phyloP scores from a whole-genome alignment of 2,113 vertebrate genomes.

The Tyto alba region DNA sequence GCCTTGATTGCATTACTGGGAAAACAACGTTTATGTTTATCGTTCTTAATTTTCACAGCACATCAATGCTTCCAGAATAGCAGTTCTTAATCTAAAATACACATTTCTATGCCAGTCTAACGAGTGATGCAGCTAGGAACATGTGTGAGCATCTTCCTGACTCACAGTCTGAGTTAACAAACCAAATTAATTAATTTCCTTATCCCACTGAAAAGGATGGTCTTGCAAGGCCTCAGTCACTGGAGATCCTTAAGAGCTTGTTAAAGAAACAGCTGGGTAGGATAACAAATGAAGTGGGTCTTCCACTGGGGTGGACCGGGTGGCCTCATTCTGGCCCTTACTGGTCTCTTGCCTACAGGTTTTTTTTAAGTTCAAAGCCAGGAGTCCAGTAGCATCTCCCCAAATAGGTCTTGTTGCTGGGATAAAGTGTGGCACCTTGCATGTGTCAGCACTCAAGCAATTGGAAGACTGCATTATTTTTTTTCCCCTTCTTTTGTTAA shows the following conservation, averaged over 20 bases:
- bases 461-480: neutral
- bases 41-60: neutral
- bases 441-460: neutral
- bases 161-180: neutral
- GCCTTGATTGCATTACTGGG: neutral
- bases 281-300: neutral
- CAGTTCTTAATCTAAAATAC: neutral
- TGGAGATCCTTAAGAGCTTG: neutral
- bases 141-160: neutral
- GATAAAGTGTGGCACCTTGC: neutral
- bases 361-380: rapidly evolving
- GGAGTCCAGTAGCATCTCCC: neutral
- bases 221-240: neutral
- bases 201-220: neutral
- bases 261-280: neutral
- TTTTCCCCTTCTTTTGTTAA: no score
- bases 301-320: neutral
- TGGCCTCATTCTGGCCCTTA: neutral
- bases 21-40: neutral
- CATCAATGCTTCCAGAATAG: neutral
- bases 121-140: neutral
- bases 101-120: neutral
- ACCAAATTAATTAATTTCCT: neutral
- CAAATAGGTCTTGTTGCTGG: neutral
- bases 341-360: neutral